Conservation (phyloP, 1,140 invertebrate genomes). For the Drosophila navojoa region DNA sequence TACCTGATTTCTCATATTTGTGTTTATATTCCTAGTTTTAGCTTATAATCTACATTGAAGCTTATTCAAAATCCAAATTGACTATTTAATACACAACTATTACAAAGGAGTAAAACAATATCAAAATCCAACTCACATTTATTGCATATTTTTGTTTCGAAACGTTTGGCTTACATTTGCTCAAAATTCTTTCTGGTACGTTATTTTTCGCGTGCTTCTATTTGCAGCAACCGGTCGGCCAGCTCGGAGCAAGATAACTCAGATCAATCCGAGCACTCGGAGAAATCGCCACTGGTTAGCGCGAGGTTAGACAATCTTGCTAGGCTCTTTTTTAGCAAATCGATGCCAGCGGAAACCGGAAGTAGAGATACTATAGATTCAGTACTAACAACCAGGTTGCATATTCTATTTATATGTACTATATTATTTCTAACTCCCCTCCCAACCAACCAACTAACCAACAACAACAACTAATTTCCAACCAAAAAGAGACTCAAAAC, state of each 20-base stretch:
- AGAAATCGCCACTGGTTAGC: conserved; percentile 86
- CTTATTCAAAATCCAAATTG: background rate
- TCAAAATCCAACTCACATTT: background rate
- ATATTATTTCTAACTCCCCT: conserved; percentile 23
- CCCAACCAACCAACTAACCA: conserved; percentile 2
- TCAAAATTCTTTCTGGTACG: conserved; percentile 39
- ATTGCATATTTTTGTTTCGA: conserved; percentile 21
- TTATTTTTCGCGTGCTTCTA: conserved; percentile 67
- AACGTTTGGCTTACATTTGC: conserved; percentile 11
- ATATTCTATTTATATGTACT: conserved; percentile 59
- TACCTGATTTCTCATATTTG: conserved; percentile 9
- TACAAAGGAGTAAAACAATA: background rate
- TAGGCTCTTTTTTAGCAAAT: conserved; percentile 87
- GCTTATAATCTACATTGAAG: background rate
- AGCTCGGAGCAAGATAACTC: conserved; percentile 85
- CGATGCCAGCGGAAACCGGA: conserved; percentile 84
- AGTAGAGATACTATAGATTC: conserved; percentile 84
- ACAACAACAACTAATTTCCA: conserved; percentile 15
- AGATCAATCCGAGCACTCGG: conserved; percentile 84
- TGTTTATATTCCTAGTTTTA: conserved; percentile 15
- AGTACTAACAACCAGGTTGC: conserved; percentile 84
- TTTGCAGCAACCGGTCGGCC: conserved; percentile 85
- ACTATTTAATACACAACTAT: background rate
- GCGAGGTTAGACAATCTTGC: conserved; percentile 87
- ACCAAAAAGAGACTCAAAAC: conserved; percentile 17